Conservation (phyloP, 2,888 invertebrate genomes). For the Pollenia angustigena region DNA sequence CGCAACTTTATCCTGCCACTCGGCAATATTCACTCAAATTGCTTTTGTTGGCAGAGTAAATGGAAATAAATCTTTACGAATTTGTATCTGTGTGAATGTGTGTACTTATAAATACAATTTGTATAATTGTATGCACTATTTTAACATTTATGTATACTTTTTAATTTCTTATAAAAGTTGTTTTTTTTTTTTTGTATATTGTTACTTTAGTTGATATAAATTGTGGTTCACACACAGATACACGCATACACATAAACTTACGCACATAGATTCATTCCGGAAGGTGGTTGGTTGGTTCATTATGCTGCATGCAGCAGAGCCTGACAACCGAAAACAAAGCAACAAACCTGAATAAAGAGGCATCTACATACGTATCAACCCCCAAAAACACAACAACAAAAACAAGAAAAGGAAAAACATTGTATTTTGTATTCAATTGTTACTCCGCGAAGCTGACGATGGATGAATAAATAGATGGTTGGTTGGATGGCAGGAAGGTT, state of each 20-base stretch:
- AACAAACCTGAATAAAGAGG: conserved; percentile 52
- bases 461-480: conserved; percentile 25
- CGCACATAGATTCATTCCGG: conserved; percentile 20
- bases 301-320: conserved; percentile 54
- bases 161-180: not conserved
- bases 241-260: conserved; percentile 1
- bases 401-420: conserved; percentile 53
- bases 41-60: conserved; percentile 31
- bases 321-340: conserved; percentile 24
- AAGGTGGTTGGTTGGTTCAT: conserved; percentile 68
- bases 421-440: conserved; percentile 72
- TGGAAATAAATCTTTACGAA: conserved; percentile 13
- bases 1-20: conserved; percentile 35
- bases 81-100: not conserved
- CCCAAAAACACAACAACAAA: conserved; percentile 57
- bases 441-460: conserved; percentile 62
- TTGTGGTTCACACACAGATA: conserved; percentile 27
- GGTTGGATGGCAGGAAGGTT: conserved; percentile 46
- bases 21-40: conserved; percentile 13
- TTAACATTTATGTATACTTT: conserved; percentile 54
- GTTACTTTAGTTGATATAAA: conserved; percentile 68
- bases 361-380: conserved; percentile 65
- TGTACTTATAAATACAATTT: conserved; percentile 4
- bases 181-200: conserved; percentile 35
- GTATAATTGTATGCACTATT: conserved; percentile 24